Conservation (phyloP, 2,113 vertebrate genomes). For the Ophiodon elongatus region DNA sequence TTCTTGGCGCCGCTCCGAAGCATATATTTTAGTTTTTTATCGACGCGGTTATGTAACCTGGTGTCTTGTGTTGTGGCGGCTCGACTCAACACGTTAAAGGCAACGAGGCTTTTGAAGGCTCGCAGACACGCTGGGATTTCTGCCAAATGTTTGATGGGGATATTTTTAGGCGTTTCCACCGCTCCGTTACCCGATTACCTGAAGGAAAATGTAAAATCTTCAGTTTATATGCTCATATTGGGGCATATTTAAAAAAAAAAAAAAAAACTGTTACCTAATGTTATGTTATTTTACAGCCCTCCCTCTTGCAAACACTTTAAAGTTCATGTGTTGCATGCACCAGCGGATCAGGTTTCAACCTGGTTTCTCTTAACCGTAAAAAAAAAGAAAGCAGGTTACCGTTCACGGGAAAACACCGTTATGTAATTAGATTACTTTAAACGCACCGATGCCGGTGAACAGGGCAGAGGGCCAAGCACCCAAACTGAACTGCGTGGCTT, state of each 20-base stretch:
- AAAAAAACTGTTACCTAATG: no score
- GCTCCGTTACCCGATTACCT: background rate
- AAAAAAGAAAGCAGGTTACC: background rate
- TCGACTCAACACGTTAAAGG: no score
- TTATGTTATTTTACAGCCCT: background rate
- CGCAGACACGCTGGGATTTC: background rate
- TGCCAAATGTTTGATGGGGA: background rate
- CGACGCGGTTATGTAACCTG: slow-evolving; percentile 4
- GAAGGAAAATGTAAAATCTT: background rate
- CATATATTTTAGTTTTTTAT: background rate
- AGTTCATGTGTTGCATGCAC: background rate
- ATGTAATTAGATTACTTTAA: slow-evolving; percentile 7
- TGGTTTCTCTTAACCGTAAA: background rate
- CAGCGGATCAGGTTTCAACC: slow-evolving; percentile 20
- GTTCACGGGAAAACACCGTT: slow-evolving; percentile 3
- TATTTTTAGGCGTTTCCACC: background rate
- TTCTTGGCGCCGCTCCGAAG: slow-evolving; percentile 22
- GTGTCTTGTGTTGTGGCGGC: slow-evolving; percentile 20
- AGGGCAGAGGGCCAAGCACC: background rate
- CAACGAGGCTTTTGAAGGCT: background rate
- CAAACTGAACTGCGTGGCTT: slow-evolving; percentile 1
- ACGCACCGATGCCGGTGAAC: background rate
- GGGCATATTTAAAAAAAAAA: no score
- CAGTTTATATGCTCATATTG: background rate
- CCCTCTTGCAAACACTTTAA: background rate